Conservation (phyloP, 1,140 invertebrate species). For the Polypedilum vanderplanki region DNA sequence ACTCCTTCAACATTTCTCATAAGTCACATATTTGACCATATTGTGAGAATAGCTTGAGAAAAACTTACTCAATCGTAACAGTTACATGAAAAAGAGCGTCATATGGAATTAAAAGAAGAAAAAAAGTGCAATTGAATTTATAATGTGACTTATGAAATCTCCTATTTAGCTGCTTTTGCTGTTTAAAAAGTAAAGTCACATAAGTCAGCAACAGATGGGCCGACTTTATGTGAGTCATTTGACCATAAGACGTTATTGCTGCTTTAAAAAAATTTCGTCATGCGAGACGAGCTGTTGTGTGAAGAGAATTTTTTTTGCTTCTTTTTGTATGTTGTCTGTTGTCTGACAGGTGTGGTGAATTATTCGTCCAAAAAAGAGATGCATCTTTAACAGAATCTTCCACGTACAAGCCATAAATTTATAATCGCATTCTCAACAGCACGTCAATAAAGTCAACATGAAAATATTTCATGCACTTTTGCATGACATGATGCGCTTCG, state of each 20-base stretch:
- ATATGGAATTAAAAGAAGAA: background rate
- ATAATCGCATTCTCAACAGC: background rate
- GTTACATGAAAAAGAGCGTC: background rate
- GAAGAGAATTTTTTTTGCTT: no score
- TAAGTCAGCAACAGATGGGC: slow-evolving; percentile 8
- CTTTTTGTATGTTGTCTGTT: no score
- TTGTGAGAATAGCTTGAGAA: background rate
- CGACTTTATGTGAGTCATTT: background rate
- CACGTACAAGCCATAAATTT: no score
- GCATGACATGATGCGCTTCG: slow-evolving; percentile 9
- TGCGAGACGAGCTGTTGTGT: background rate
- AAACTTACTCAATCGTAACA: slow-evolving; percentile 3
- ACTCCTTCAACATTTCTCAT: no score
- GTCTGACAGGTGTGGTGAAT: background rate
- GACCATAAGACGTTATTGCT: background rate
- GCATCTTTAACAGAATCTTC: background rate
- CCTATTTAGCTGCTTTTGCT: no score
- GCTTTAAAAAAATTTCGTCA: background rate
- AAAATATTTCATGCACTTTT: background rate
- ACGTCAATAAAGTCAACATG: slow-evolving; percentile 9
- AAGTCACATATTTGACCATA: no score
- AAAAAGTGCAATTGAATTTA: slow-evolving; percentile 14
- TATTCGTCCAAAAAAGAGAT: background rate
- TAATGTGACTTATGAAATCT: slow-evolving; percentile 18
- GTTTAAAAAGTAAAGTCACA: background rate